Base-by-base conservation (phyloP, 2,113 vertebrate species). In the Larimichthys crocea region DNA sequence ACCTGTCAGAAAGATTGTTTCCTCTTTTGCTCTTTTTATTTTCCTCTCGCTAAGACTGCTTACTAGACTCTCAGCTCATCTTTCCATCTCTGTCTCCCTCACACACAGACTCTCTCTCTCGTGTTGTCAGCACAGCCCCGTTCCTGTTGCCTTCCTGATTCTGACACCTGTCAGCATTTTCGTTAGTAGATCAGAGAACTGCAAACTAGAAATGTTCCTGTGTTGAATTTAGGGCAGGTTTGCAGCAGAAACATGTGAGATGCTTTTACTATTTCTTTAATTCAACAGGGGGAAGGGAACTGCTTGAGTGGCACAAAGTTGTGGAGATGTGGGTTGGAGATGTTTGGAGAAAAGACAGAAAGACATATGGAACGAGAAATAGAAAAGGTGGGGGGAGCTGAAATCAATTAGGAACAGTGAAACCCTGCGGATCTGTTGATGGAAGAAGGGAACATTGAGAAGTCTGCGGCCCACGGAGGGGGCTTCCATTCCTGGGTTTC, bases 161-260 rank as follows among this genome's bases (percentile, higher is more conserved):
- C 89, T 94, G 94, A 95, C 93, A 95, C 92, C 92, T 95, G 93
- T 94, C 94, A 94, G 91, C 92, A 82, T 94, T 95, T 95, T 90
- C 82, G 88, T 94, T 90, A 91, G 92, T 86, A 92, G 91, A 94
- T 95, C 94, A 94, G 87, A 94, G 90, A 83, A 88, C 86, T 89
- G 90, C 88, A 93, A 90, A 90, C 90, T 83, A 84, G 86, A 94
- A 91, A 94, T 92, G 91, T 90, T 94, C 86, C 87, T 64, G 76
- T 88, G 88, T 89, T 88, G 92, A 93, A 94, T 95, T 92, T 93
- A 86, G 92, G 91, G 88, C 86, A 93, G 87, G 89, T 89, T 90
- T 91, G 75, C 85, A 80, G 90, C 86, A 87, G 83, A 79, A 92
- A 91, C 87, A 90, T 91, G 89, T 78, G 80, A 89, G 82, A 65